phyloP scores from a whole-genome alignment of 2,113 vertebrate genomes.

The Silurus glanis region DNA sequence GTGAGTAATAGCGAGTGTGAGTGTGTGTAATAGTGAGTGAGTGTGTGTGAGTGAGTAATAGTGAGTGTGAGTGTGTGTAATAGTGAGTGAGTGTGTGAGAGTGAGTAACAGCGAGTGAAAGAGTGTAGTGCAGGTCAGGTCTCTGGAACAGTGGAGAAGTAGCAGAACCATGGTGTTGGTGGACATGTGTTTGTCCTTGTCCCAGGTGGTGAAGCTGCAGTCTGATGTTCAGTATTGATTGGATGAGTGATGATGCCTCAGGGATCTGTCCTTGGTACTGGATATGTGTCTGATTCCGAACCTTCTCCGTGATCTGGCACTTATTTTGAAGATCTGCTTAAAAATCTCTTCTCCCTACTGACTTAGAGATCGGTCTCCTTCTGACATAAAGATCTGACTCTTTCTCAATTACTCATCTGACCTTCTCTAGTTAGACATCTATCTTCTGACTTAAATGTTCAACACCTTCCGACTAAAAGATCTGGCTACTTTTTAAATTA shows the following conservation, averaged over 20 bases:
- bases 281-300: not conserved
- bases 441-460: not conserved
- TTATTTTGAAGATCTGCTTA: slow-evolving; percentile 4
- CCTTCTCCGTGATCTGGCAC: slow-evolving; percentile 13
- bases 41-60: no score
- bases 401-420: not conserved
- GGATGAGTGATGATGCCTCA: not conserved
- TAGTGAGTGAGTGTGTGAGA: no score
- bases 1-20: no score
- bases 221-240: slow-evolving; percentile 2
- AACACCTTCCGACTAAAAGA: not conserved
- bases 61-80: no score
- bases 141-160: not conserved
- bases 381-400: not conserved
- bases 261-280: not conserved
- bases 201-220: not conserved
- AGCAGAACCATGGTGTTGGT: not conserved
- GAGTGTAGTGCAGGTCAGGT: not conserved
- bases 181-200: not conserved
- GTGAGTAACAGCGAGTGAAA: no score
- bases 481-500: not conserved
- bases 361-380: not conserved
- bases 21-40: no score
- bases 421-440: no score
- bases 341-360: not conserved